Evolutionary conservation across 2,113 vertebrate genomes (phyloP).

Genomic region (Dicentrarchus labrax): DNA sequence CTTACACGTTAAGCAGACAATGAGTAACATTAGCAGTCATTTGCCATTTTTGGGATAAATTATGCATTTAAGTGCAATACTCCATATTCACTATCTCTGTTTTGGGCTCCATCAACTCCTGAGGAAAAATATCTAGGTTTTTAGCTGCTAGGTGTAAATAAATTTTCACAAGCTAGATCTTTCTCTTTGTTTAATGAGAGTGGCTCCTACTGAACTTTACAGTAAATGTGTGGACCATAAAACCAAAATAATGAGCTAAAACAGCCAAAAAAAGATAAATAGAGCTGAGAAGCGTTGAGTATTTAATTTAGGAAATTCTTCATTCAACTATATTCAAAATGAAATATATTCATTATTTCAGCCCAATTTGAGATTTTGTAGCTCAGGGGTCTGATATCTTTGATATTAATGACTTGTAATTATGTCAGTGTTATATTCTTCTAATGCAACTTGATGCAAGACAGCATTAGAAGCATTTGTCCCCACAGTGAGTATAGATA

Average conservation of each 20-base stretch:
- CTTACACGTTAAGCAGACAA: neutral
- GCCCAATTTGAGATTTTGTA: constrained; percentile 23
- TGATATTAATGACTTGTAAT: constrained; percentile 12
- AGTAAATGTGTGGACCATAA: neutral
- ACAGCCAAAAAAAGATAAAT: neutral
- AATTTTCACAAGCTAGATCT: neutral
- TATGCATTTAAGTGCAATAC: neutral
- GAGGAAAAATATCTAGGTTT: neutral
- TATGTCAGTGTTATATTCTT: constrained; percentile 14
- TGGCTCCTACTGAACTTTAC: neutral
- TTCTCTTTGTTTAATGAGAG: neutral
- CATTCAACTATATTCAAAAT: constrained; percentile 3
- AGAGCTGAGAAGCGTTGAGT: neutral
- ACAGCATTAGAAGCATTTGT: constrained; percentile 36
- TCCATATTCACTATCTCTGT: neutral
- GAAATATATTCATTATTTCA: neutral
- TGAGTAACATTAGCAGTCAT: neutral
- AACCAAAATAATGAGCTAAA: constrained; percentile 1
- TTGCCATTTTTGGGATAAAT: neutral
- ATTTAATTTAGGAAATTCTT: constrained; percentile 4
- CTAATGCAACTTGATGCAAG: constrained; percentile 34
- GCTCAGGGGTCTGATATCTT: neutral
- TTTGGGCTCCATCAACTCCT: neutral
- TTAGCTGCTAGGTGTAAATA: neutral
- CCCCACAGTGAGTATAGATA: constrained; percentile 30